Conservation (phyloP, 2,113 vertebrate species). For the Carassius carassius region DNA sequence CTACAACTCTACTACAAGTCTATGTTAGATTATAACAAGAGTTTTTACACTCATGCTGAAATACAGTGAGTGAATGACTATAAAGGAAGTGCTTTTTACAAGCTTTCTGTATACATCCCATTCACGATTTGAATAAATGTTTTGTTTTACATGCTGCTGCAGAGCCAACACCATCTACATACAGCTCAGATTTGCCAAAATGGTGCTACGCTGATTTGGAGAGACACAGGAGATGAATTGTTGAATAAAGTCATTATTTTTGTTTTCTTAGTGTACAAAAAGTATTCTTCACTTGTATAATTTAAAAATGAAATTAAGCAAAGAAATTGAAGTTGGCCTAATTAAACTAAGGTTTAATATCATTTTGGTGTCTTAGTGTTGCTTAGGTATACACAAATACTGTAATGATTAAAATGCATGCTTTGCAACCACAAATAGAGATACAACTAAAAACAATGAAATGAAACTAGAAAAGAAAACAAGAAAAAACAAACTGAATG, state of each 20-base stretch:
- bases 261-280: no score
- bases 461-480: background rate
- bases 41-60: background rate
- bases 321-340: background rate
- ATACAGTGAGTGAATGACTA: no score
- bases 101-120: background rate
- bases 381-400: background rate
- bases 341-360: background rate
- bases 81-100: no score
- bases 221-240: no score
- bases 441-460: no score
- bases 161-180: no score
- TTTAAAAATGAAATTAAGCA: background rate
- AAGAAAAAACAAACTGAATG: constrained; percentile 20
- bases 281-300: no score
- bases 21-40: background rate
- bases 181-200: no score
- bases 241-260: no score
- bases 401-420: background rate
- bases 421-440: no score
- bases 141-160: background rate
- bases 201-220: no score
- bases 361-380: background rate
- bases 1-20: background rate
- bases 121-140: background rate